Percentiles rank a stretch among this genome's conserved stretches.
Conservation (phyloP, 2,888 invertebrate species). For the Papilio protenor region DNA sequence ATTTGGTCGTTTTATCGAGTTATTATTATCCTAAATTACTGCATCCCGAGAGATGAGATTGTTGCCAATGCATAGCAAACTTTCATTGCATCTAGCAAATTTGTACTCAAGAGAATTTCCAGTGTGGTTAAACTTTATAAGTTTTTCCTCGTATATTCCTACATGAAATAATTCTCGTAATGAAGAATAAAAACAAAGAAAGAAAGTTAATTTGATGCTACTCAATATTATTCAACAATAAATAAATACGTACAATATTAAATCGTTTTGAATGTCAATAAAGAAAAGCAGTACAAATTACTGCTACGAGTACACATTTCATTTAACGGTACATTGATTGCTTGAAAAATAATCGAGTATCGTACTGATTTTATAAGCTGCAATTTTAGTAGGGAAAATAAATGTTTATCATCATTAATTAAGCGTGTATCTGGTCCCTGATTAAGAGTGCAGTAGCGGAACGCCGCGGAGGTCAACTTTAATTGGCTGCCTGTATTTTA, state of each 20-base stretch:
- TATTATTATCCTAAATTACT: neutral
- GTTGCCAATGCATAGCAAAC: neutral
- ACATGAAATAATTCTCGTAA: neutral
- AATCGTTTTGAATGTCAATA: neutral
- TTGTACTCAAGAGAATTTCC: neutral
- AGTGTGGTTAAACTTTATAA: neutral
- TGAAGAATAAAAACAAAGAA: neutral
- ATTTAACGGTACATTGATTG: conserved; percentile 31
- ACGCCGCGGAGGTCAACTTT: conserved; percentile 77
- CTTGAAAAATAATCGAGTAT: conserved; percentile 32
- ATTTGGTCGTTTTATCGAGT: neutral
- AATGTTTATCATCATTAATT: conserved; percentile 79
- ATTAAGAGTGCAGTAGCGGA: conserved; percentile 81
- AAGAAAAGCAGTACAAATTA: conserved; percentile 14
- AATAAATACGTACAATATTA: neutral
- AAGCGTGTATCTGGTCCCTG: conserved; percentile 78
- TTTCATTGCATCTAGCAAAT: neutral
- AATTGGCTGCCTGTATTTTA: conserved; percentile 78
- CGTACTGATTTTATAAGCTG: conserved; percentile 60
- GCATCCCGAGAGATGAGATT: neutral
- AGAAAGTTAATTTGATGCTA: neutral
- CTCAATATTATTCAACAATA: neutral
- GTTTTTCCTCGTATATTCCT: neutral
- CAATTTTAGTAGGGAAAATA: conserved; percentile 65
- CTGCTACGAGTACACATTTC: conserved; percentile 23